Base-by-base conservation (phyloP, 2,797 vertebrate species). In the Lophius americanus region DNA sequence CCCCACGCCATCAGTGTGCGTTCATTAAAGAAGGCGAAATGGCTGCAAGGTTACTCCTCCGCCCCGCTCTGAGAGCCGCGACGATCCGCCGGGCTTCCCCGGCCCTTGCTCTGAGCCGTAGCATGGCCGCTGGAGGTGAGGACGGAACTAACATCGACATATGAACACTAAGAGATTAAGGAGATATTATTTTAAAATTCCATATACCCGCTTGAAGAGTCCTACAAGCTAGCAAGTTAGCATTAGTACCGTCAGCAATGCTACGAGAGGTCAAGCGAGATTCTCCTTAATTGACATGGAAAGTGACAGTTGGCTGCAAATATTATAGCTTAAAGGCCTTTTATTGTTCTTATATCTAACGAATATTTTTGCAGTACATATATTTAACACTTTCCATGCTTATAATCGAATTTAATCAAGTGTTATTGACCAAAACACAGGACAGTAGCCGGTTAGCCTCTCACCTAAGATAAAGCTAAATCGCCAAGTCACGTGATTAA, bases 31-130 rank as follows among this genome's bases (percentile, higher is more conserved):
- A 67, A 80, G 82, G 55, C 81, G 54, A 86, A 49, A 96, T 95
- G 95, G 94, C 94, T 81, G 94, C 94, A 94, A 95, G 95, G 94
- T 95, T 95, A 93, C 90, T 95, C 36, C 60, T 93, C 33, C 86
- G 90, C 2, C 85, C 90, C 0, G 83, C 82, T 0, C 0, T 79
- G 23, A 57, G 84, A 76, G 86, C 84, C 69, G 70, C 68, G 0
- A 46, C 43, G 7, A 51, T 64, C n/a, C 75, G 63, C 76, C 66
- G 85, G 67, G 64, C 53, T 0, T 70, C 64, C 7, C 81, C 57
- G 66, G 62, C 44, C 3, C 60, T 75, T 0, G 78, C 64, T 5
- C 48, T 87, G 51, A 74, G 67, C 61, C 93, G 94, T 55, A 56
- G 86, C 38, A 88, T 95, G 92, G 75, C 89, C 1, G 69, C 89